Evolutionary conservation across 2,113 vertebrate genomes (phyloP).

Genomic region (Cebidichthys violaceus): DNA sequence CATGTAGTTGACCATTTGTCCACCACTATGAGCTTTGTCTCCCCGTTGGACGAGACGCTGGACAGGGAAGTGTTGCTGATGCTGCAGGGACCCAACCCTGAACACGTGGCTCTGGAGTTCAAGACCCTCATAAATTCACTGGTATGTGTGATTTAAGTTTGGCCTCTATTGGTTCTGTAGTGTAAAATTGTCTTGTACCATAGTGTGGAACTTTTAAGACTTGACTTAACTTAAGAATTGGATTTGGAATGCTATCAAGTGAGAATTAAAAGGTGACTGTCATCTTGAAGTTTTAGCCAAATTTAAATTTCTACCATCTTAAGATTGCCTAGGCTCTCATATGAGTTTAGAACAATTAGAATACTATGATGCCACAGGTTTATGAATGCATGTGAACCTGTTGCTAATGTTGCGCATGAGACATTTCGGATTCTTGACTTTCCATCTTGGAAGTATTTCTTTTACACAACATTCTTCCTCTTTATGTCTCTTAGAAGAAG

Average conservation of each 20-base stretch:
- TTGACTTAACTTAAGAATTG: neutral
- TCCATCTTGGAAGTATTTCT: neutral
- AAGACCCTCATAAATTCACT: constrained; percentile 79
- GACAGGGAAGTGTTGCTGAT: constrained; percentile 87
- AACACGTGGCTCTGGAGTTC: constrained; percentile 82
- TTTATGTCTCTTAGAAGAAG: constrained; percentile 69
- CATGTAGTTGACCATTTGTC: constrained; percentile 66
- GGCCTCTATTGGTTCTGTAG: neutral
- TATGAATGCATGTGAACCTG: neutral
- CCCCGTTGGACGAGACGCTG: constrained; percentile 80
- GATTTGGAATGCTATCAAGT: neutral
- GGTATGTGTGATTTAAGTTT: constrained; percentile 72
- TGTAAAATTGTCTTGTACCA: neutral
- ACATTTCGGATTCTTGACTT: neutral
- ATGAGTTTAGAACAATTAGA: neutral
- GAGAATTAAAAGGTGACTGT: neutral
- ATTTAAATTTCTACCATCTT: neutral
- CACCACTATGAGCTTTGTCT: constrained; percentile 56
- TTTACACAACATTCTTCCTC: neutral
- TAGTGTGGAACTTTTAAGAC: neutral
- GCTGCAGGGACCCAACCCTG: constrained; percentile 83
- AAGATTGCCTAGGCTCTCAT: neutral
- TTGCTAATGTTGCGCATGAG: neutral
- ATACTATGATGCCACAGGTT: neutral
- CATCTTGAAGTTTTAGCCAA: neutral